Conservation (phyloP, 2,113 vertebrate genomes). For the Leucosticte australis region DNA sequence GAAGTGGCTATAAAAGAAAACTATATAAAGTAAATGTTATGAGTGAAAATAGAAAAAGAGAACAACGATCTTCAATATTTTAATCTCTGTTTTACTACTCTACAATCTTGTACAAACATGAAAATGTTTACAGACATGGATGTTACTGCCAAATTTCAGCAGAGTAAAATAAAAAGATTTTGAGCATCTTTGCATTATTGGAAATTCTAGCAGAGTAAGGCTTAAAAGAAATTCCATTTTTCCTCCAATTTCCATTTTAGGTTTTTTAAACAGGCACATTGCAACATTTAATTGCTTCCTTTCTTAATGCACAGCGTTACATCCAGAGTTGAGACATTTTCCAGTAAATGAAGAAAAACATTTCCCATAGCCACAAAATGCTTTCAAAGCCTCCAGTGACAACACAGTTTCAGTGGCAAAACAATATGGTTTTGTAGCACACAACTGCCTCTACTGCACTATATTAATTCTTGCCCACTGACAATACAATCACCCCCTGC, state of each 20-base stretch:
- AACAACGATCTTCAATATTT: background rate
- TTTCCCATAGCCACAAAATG: background rate
- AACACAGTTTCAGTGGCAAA: background rate
- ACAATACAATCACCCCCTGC: background rate
- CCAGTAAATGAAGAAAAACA: background rate
- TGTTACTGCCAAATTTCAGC: background rate
- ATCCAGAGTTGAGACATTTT: background rate
- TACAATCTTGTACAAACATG: background rate
- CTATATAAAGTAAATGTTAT: background rate
- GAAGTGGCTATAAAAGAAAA: background rate
- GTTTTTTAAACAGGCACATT: background rate
- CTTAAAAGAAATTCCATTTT: background rate
- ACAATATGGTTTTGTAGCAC: background rate
- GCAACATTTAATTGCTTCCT: background rate
- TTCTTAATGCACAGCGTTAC: background rate
- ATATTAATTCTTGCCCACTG: background rate
- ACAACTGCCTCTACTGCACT: background rate
- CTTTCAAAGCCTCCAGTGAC: background rate
- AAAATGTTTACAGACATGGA: background rate
- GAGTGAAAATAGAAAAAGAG: background rate
- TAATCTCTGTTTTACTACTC: background rate
- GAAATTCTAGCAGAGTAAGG: background rate
- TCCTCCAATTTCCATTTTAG: background rate
- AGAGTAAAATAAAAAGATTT: background rate
- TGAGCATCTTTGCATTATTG: background rate